Conservation (phyloP, 1,140 invertebrate genomes). For the Drosophila pseudoananassae region DNA sequence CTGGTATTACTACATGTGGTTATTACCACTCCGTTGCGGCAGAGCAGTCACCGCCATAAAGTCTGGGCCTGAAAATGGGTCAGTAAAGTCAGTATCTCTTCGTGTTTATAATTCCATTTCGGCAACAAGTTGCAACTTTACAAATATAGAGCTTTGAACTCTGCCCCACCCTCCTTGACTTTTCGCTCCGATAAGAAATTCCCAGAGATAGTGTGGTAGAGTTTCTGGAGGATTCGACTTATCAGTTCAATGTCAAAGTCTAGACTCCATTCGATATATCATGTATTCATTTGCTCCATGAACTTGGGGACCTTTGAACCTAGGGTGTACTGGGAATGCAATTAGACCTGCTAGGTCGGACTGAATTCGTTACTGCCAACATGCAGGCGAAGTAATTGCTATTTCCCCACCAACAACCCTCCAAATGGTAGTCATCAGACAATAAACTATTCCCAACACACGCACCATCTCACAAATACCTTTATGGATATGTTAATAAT, state of each 20-base stretch:
- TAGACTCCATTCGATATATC: background rate
- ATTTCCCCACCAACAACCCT: constrained; percentile 10
- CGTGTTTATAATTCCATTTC: constrained; percentile 16
- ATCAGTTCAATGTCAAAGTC: constrained; percentile 24
- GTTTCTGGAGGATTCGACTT: constrained; percentile 6
- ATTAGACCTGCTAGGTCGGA: constrained; percentile 18
- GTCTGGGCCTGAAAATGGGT: background rate
- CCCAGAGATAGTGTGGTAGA: constrained; percentile 33
- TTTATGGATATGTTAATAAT: constrained; percentile 63
- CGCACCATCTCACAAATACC: constrained; percentile 26
- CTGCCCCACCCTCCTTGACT: constrained; percentile 34
- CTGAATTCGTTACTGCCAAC: constrained; percentile 27
- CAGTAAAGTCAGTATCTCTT: constrained; percentile 23
- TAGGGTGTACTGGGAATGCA: constrained; percentile 49
- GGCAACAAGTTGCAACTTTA: constrained; percentile 14
- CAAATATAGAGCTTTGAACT: constrained; percentile 54
- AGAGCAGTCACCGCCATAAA: constrained; percentile 6
- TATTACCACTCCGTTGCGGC: constrained; percentile 13
- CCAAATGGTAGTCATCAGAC: constrained; percentile 9
- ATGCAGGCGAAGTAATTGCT: constrained; percentile 36
- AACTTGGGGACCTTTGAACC: constrained; percentile 51
- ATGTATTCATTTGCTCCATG: constrained; percentile 7
- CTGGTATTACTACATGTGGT: constrained; percentile 4
- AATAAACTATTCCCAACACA: constrained; percentile 9
- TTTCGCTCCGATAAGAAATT: constrained; percentile 53